A percentile compares a stretch with the other conserved stretches of the same genome.
These are phyloP conservation scores for Andrena trimmerana DNA, from an alignment of 2,888 invertebrate species.

Conservation along the genomic window DNA sequence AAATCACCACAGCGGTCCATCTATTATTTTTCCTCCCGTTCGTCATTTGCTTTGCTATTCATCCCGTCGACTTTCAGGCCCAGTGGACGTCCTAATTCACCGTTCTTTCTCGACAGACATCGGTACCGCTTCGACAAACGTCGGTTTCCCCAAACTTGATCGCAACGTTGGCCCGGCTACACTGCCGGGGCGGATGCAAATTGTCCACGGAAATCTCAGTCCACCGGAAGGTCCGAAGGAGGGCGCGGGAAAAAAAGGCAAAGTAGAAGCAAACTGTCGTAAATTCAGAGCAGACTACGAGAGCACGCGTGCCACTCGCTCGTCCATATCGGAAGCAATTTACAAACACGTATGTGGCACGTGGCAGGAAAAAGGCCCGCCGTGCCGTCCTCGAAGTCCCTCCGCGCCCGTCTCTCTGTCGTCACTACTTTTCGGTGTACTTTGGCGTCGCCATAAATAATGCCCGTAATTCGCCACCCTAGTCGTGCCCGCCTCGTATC, in stretches of 20 bases:
- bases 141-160: conserved; percentile 26
- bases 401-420: conserved; percentile 34
- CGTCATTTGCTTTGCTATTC: background rate
- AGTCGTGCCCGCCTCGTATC: conserved; percentile 56
- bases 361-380: conserved; percentile 72
- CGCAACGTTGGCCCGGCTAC: conserved; percentile 19
- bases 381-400: conserved; percentile 6
- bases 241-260: conserved; percentile 23
- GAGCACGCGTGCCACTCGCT: conserved; percentile 55
- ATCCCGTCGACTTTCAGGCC: background rate
- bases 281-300: conserved; percentile 55
- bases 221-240: background rate
- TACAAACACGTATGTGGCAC: conserved; percentile 74
- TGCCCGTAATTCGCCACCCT: conserved; percentile 68
- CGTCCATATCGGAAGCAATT: conserved; percentile 79
- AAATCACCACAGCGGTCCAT: conserved; percentile 8
- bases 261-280: conserved; percentile 53
- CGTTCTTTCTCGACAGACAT: background rate
- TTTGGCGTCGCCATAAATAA: conserved; percentile 71
- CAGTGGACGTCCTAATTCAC: background rate
- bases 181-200: conserved; percentile 49
- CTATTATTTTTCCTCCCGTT: background rate
- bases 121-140: background rate
- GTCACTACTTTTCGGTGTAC: conserved; percentile 62
- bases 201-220: conserved; percentile 39